Conservation (phyloP, 2,113 vertebrate species). For the Microtus oregoni region DNA sequence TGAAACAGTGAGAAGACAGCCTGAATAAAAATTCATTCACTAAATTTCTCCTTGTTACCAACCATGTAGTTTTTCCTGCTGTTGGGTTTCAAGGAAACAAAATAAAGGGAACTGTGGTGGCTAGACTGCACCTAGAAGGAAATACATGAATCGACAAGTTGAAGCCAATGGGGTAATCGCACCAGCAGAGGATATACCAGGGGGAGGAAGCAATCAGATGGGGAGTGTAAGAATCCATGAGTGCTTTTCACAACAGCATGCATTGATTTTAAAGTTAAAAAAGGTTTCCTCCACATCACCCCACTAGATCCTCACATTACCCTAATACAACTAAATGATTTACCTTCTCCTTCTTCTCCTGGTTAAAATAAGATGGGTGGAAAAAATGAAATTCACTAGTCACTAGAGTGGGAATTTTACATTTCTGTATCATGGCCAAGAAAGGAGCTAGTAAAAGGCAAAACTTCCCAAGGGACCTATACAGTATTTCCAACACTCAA, state of each 20-base stretch:
- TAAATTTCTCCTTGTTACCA: background rate
- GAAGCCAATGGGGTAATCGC: background rate
- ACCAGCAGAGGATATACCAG: background rate
- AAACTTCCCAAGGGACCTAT: background rate
- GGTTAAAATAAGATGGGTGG: background rate
- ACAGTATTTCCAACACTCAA: background rate
- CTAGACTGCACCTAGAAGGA: background rate
- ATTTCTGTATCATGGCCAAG: slow-evolving; percentile 6
- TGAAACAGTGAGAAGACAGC: background rate
- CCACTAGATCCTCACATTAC: background rate
- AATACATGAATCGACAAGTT: background rate
- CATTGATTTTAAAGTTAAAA: slow-evolving; percentile 51
- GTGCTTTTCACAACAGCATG: slow-evolving; percentile 9
- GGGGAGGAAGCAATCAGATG: background rate
- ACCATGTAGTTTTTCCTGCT: slow-evolving; percentile 16
- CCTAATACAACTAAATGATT: background rate
- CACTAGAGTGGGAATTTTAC: background rate
- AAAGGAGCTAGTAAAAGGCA: slow-evolving; percentile 17
- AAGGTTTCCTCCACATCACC: background rate
- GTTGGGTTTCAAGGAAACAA: background rate
- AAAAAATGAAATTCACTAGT: background rate
- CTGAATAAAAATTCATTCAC: slow-evolving; percentile 35
- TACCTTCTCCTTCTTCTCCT: background rate
- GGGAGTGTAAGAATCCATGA: background rate
- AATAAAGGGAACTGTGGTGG: background rate